Conservation (phyloP, 2,797 vertebrate genomes). For the Bradypodion pumilum region DNA sequence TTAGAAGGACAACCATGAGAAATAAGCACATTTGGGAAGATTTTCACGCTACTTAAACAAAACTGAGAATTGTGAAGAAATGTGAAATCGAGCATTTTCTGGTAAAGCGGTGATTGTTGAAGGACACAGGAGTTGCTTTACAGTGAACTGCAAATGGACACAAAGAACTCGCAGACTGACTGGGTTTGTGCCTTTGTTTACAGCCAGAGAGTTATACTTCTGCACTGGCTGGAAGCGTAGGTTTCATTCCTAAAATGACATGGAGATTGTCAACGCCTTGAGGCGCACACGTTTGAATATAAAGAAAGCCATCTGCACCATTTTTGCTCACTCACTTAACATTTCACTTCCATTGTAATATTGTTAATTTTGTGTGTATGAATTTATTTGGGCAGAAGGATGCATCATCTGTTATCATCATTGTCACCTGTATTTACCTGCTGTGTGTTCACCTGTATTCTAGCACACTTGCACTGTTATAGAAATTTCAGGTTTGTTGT, state of each 20-base stretch:
- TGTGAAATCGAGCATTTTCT: neutral
- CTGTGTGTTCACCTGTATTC: slow-evolving; percentile 71
- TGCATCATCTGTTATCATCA: slow-evolving; percentile 45
- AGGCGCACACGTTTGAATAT: slow-evolving; percentile 46
- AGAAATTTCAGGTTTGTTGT: slow-evolving; percentile 76
- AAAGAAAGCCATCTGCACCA: slow-evolving; percentile 36
- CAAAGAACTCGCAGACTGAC: neutral
- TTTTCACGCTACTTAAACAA: neutral
- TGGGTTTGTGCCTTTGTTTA: slow-evolving; percentile 31
- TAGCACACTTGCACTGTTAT: slow-evolving; percentile 79
- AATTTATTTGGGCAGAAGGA: slow-evolving; percentile 54
- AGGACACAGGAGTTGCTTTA: neutral
- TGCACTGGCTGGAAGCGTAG: slow-evolving; percentile 26
- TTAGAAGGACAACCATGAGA: neutral
- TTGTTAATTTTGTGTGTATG: slow-evolving; percentile 50
- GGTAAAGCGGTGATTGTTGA: neutral
- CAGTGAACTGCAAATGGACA: slow-evolving; percentile 24
- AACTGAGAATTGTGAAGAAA: neutral
- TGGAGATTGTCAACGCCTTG: slow-evolving; percentile 54
- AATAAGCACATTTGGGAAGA: neutral
- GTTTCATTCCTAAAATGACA: slow-evolving; percentile 43
- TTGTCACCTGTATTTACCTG: slow-evolving; percentile 66
- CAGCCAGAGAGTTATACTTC: neutral
- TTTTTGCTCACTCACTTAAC: slow-evolving; percentile 49
- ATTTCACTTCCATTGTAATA: slow-evolving; percentile 51